Conservation (phyloP, 2,888 invertebrate species). For the Lycaena phlaeas region DNA sequence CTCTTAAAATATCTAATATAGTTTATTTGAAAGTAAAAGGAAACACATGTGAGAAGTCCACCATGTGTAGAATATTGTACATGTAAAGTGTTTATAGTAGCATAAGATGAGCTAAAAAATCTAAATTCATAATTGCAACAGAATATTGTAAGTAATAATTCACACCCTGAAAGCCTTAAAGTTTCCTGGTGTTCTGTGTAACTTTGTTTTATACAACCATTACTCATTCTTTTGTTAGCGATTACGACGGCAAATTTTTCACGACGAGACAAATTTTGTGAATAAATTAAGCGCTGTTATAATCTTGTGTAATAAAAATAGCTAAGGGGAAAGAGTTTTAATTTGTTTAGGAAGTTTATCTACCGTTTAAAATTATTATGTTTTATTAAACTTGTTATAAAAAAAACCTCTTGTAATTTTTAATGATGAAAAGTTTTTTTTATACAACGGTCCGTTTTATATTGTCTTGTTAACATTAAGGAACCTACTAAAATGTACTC, state of each 20-base stretch:
- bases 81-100: not conserved
- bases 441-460: too few relatives aligned
- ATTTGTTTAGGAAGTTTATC: conserved; percentile 10
- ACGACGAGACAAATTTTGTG: conserved; percentile 68
- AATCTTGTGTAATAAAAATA: conserved; percentile 60
- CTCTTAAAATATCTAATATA: too few relatives aligned
- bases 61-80: too few relatives aligned
- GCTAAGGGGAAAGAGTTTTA: conserved; percentile 11
- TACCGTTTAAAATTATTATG: conserved; percentile 8
- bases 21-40: too few relatives aligned
- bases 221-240: conserved; percentile 69
- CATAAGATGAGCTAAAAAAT: conserved; percentile 3
- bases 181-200: conserved; percentile 51
- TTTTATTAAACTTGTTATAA: conserved; percentile 4
- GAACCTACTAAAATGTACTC: too few relatives aligned
- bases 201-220: conserved; percentile 66
- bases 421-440: too few relatives aligned
- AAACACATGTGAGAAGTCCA: too few relatives aligned
- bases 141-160: conserved; percentile 53
- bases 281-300: conserved; percentile 66
- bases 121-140: conserved; percentile 28
- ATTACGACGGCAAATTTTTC: conserved; percentile 43
- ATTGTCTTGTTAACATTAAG: too few relatives aligned
- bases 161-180: conserved; percentile 52
- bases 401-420: too few relatives aligned